These are phyloP conservation scores for Hymenopus coronatus DNA, from an alignment of 2,888 invertebrate species.

Conservation along the genomic window DNA sequence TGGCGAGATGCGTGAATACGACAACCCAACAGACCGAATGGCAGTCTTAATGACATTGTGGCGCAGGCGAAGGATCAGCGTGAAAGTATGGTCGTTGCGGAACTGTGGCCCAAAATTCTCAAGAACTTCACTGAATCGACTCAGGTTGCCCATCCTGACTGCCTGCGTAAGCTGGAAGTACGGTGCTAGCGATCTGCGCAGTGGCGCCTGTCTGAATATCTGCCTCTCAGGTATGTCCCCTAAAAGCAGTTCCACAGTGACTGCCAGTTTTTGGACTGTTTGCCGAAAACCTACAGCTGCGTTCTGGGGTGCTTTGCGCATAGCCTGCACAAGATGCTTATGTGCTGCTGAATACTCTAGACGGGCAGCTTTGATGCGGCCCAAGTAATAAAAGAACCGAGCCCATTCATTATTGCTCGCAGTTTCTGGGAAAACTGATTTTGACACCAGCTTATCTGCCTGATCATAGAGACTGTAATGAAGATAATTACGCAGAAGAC, in stretches of 20 bases:
- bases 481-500: constrained; percentile 90
- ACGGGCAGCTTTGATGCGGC: constrained; percentile 96
- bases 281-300: constrained; percentile 99
- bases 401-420: constrained; percentile 99
- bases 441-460: constrained; percentile 94
- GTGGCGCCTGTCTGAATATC: constrained; percentile 87
- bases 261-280: constrained; percentile 91
- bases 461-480: constrained; percentile 96
- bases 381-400: constrained; percentile 92
- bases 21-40: constrained; percentile 90
- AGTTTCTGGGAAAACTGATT: constrained; percentile 93
- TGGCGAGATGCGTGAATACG: constrained; percentile 94
- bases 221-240: constrained; percentile 98
- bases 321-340: constrained; percentile 90
- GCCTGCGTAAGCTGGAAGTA: constrained; percentile 98
- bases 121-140: constrained; percentile 89
- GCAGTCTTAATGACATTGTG: constrained; percentile 99
- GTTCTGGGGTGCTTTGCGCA: constrained; percentile 96
- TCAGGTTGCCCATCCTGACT: constrained; percentile 91
- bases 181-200: constrained; percentile 85
- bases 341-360: constrained; percentile 97
- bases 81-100: constrained; percentile 91
- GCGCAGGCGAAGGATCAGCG: constrained; percentile 88
- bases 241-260: constrained; percentile 89
- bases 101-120: constrained; percentile 90